Conservation (phyloP, 2,797 vertebrate species). For the Sebastes minor region DNA sequence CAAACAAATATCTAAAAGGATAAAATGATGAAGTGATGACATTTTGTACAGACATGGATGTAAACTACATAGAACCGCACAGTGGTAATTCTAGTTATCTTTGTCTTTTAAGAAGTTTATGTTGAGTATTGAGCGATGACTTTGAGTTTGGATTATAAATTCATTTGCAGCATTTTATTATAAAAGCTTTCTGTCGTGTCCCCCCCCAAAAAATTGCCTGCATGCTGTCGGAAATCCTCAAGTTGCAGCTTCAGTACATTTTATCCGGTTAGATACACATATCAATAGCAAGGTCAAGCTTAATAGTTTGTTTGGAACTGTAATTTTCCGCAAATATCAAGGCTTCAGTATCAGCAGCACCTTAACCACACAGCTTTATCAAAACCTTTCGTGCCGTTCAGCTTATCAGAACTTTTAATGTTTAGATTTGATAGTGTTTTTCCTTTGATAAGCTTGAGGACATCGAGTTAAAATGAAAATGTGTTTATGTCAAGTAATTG, state of each 20-base stretch:
- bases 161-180: background rate
- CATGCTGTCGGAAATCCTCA: background rate
- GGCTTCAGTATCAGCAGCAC: slow-evolving; percentile 25
- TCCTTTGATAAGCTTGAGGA: background rate
- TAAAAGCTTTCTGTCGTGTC: background rate
- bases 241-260: background rate
- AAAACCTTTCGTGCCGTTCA: background rate
- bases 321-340: slow-evolving; percentile 34
- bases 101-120: background rate
- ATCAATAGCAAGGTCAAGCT: slow-evolving; percentile 48
- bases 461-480: background rate
- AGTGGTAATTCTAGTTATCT: background rate
- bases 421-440: background rate
- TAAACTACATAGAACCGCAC: too few relatives aligned
- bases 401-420: slow-evolving; percentile 21
- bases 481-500: background rate
- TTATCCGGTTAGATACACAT: background rate
- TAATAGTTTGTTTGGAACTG: background rate
- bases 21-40: too few relatives aligned
- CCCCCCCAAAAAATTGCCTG: background rate
- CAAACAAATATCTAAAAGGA: too few relatives aligned
- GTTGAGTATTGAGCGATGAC: background rate
- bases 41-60: too few relatives aligned
- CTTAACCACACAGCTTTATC: slow-evolving; percentile 24
- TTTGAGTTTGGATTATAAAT: background rate